Evolutionary conservation across 2,888 invertebrate species (phyloP).

Genomic region (Phrixothrix hirtus): DNA sequence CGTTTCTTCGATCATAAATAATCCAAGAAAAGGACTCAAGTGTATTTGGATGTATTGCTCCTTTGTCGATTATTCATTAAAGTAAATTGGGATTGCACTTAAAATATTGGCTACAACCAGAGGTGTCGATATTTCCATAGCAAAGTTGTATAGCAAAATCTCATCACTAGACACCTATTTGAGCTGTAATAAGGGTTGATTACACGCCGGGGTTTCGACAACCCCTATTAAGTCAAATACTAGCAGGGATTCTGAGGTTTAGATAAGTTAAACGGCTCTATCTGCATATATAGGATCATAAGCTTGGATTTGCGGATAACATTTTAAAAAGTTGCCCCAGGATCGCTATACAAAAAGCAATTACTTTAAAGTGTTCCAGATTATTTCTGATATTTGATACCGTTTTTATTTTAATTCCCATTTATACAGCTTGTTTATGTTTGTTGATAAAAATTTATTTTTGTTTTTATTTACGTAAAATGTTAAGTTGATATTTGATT

Average conservation of each 20-base stretch:
- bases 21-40: no score
- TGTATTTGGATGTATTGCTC: no score
- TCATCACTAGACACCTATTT: constrained; percentile 17
- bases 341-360: no score
- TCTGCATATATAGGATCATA: constrained; percentile 36
- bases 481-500: background rate
- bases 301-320: no score
- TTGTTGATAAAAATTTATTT: background rate
- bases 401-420: no score
- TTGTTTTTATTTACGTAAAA: background rate
- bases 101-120: no score
- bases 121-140: background rate
- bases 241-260: constrained; percentile 40
- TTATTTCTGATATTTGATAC: no score
- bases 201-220: constrained; percentile 33
- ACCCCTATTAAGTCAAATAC: constrained; percentile 36
- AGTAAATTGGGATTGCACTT: no score
- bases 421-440: background rate
- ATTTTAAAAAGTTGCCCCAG: background rate
- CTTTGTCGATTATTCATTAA: no score
- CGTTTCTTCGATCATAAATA: no score
- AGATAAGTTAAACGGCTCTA: constrained; percentile 44
- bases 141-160: constrained; percentile 11
- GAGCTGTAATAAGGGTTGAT: constrained; percentile 21
- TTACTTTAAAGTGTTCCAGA: no score